These are phyloP conservation scores for Argyra leucocephala DNA, from an alignment of 2,888 invertebrate species.

Conservation along the genomic window DNA sequence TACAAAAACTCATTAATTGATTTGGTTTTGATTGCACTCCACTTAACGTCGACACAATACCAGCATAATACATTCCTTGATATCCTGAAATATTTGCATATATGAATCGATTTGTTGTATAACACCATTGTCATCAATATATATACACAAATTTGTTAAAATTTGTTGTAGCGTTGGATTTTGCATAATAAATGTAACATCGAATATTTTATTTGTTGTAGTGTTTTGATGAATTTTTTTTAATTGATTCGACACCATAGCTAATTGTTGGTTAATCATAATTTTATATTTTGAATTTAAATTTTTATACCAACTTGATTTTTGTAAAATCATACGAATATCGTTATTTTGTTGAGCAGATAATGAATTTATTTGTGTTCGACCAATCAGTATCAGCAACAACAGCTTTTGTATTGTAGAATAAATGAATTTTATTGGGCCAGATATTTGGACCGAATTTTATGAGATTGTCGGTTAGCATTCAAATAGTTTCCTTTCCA, in stretches of 20 bases:
- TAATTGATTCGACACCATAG: constrained; percentile 51
- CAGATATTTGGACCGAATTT: no score
- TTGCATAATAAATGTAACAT: constrained; percentile 46
- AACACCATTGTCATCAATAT: constrained; percentile 51
- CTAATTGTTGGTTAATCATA: constrained; percentile 59
- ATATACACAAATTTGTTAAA: constrained; percentile 53
- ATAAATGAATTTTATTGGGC: no score
- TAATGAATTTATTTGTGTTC: constrained; percentile 10
- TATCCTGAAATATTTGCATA: constrained; percentile 5
- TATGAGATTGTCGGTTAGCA: no score
- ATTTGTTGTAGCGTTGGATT: constrained; percentile 51
- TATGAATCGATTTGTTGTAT: constrained; percentile 30
- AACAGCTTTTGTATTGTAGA: no score
- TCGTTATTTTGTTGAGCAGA: constrained; percentile 44
- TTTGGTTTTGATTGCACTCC: constrained; percentile 24
- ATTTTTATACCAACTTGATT: constrained; percentile 61
- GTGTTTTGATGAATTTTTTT: constrained; percentile 55
- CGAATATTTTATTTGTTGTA: constrained; percentile 48
- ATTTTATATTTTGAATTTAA: constrained; percentile 63
- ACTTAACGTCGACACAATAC: background rate
- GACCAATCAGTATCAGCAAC: no score
- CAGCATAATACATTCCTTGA: background rate
- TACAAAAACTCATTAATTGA: constrained; percentile 31
- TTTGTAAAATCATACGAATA: constrained; percentile 55
- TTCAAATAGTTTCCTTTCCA: no score